phyloP scores from a whole-genome alignment of 2,888 invertebrate species.

The Chymomyza procnemis region DNA sequence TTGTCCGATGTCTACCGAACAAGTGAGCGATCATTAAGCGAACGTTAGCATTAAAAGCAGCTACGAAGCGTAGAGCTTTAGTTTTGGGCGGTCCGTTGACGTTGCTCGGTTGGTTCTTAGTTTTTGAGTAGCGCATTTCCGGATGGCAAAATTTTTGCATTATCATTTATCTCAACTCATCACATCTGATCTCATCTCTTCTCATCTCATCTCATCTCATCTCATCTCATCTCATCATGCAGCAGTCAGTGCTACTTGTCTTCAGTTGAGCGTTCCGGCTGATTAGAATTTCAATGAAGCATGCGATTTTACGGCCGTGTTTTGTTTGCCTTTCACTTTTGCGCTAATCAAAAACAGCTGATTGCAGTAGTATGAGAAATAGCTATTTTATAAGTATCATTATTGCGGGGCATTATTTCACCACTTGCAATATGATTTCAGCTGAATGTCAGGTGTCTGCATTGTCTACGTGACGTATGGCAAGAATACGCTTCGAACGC shows the following conservation, averaged over 20 bases:
- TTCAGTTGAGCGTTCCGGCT: not conserved
- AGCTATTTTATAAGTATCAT: not conserved
- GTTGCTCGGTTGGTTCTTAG: slow-evolving; percentile 22
- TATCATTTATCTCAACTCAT: slow-evolving; percentile 22
- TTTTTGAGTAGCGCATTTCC: slow-evolving; percentile 50
- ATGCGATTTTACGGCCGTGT: slow-evolving; percentile 21
- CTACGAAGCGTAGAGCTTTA: not conserved
- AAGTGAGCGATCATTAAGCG: slow-evolving; percentile 2
- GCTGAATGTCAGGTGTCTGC: not conserved
- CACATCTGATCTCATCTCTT: no score
- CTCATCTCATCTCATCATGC: no score
- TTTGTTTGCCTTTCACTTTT: slow-evolving; percentile 54
- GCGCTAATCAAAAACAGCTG: slow-evolving; percentile 43
- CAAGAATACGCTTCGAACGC: slow-evolving; percentile 7
- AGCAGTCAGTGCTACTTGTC: slow-evolving; percentile 18
- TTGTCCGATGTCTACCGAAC: not conserved
- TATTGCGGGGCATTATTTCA: not conserved
- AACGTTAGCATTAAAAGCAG: slow-evolving; percentile 29
- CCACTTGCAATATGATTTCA: not conserved
- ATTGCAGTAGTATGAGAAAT: slow-evolving; percentile 19
- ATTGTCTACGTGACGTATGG: slow-evolving; percentile 19
- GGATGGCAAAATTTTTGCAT: not conserved
- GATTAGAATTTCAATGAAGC: not conserved
- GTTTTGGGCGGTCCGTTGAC: slow-evolving; percentile 29
- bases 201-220: slow-evolving; percentile 29